Base-by-base conservation (phyloP, 1,140 invertebrate species). In the Theocolax elegans region DNA sequence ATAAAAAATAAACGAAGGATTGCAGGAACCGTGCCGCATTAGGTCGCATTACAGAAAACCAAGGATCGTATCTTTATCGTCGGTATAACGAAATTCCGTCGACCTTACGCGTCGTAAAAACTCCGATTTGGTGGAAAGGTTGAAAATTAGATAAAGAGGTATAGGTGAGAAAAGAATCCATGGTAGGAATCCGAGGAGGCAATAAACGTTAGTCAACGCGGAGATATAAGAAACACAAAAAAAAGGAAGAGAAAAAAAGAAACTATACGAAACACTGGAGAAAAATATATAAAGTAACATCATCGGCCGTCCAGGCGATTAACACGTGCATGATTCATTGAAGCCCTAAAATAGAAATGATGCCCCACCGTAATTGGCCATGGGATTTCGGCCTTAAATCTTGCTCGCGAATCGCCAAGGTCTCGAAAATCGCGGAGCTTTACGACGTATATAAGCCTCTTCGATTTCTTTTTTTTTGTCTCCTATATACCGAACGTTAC, bases 291-390 rank as follows among this genome's bases (percentile, higher is more conserved):
- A n/a, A n/a, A n/a, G n/a, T n/a, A n/a, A n/a, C n/a, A n/a, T n/a
- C 42, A n/a, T n/a, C 7, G 42, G 42, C 42, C 56, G 59, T 67
- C 40, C 25, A 23, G 44, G 44, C 49, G 67, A 46, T 63, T 74
- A 69, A 68, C 31, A 59, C 17, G 49, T 62, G 40, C 58, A 68
- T 83, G 81, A 83, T 80, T 84, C 82, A 84, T 77, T 67, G 70
- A 54, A 72, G 58, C 77, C 75, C 79, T 76, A 81, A 85, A 85
- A 85, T 85, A 83, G 77, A 81, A 78, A 77, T 82, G 83, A 83
- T 79, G 75, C 73, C 49, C 68, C 51, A 15, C 67, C 62, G 67
- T 67, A 69, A 71, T 80, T 76, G 73, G 71, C 72, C 60, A 49
- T 65, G 42, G 73, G 59, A 65, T 74, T 76, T 71, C 56, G 72